These are phyloP conservation scores for Falco punctatus DNA, from an alignment of 2,113 vertebrate species.

Conservation along the genomic window DNA sequence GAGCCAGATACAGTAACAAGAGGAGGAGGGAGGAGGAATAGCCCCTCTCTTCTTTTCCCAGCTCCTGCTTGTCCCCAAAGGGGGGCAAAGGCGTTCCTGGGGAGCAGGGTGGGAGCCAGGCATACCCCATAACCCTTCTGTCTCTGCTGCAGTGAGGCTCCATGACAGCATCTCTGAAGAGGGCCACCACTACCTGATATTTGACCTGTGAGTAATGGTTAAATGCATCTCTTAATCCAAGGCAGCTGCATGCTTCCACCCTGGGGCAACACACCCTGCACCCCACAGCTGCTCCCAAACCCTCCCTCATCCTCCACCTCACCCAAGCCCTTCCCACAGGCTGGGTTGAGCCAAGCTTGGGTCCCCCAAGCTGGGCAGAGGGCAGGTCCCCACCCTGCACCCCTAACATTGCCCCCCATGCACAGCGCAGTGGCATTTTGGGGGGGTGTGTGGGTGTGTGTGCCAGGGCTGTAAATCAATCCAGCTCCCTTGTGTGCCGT, in stretches of 20 bases:
- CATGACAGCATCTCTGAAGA: constrained; percentile 86
- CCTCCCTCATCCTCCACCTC: background rate
- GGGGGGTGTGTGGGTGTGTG: rapidly evolving
- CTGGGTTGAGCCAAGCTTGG: background rate
- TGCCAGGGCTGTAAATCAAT: background rate
- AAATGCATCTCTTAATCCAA: background rate
- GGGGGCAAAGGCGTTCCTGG: background rate
- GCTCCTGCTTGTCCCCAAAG: background rate
- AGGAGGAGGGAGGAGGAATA: background rate
- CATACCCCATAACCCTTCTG: background rate
- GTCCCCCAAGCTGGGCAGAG: rapidly evolving
- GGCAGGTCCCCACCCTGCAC: background rate
- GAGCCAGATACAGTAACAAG: background rate
- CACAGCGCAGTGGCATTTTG: rapidly evolving
- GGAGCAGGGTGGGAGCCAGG: background rate
- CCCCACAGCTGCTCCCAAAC: background rate
- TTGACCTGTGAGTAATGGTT: constrained; percentile 83
- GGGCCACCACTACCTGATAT: constrained; percentile 86
- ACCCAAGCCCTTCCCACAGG: rapidly evolving
- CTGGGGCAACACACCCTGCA: rapidly evolving
- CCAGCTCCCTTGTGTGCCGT: rapidly evolving
- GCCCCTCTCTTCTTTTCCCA: background rate
- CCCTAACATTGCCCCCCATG: rapidly evolving
- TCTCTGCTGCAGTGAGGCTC: constrained; percentile 77
- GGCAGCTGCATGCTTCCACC: background rate